Evolutionary conservation across 2,797 vertebrate genomes (phyloP), one percentile per base, ranked within the genome.

Genomic region (Notoglanidium macrostoma): DNA sequence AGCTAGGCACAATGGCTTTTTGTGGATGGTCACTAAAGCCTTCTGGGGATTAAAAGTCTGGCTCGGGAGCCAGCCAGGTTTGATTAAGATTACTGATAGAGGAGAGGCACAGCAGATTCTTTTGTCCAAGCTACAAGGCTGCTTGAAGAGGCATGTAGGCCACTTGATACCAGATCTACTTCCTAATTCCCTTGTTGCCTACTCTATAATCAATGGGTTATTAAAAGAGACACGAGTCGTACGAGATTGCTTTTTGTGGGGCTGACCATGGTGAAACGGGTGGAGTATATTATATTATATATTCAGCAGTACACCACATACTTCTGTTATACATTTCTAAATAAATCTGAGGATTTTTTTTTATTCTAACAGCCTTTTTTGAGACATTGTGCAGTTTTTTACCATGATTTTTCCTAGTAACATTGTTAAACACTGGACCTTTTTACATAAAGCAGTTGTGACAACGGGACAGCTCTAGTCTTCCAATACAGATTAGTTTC

Each of bases 1-100:
- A 91, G 91, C 90, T 70, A 83, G 0, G 86, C 90, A 96, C 96
- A 96, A 96, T 94, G 94, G 86, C 91, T 92, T 95, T 95, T 95
- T 96, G 95, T 96, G 92, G 91, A 73, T 89, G 86, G 92, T 91
- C 91, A 84, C 90, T 87, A 87, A 92, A 93, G 92, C 91, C 92
- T 65, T 55, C 8, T 88, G 88, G 92, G 94, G 94, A 95, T 94
- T 46, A 90, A 94, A 94, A 32, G 89, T 87, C 90, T 81, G 89
- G 91, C 92, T 92, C 92, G 87, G 83, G 92, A 92, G 94, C 87
- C 87, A 85, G 90, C 92, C 91, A 92, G 91, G 92, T 93, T 94
- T 94, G 93, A 94, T 93, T 88, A 59, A 91, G 92, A 92, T 90
- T 90, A 90, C 89, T 90, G 92, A 92, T 87, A 90, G 85, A 90